Evolutionary conservation across 2,797 vertebrate species (phyloP).

Genomic region (Pseudotriccus pelzelni): DNA sequence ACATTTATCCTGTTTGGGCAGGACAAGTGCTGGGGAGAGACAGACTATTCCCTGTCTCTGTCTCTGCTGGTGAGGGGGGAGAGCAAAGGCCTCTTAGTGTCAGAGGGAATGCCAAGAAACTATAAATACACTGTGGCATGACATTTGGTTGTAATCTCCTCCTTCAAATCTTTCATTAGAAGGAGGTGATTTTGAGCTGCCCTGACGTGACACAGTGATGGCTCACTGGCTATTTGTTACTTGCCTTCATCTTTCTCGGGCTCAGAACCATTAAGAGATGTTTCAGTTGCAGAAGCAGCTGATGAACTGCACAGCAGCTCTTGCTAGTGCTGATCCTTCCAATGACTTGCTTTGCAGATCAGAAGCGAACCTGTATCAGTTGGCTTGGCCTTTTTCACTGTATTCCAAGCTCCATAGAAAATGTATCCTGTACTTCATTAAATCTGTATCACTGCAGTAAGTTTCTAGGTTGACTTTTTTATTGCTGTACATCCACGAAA

Average conservation of each 20-base stretch:
- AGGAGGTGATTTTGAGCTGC: conserved; percentile 53
- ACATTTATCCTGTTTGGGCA: background rate
- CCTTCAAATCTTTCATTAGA: background rate
- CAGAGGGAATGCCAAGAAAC: background rate
- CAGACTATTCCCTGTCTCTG: background rate
- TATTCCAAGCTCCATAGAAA: background rate
- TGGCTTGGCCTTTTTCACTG: background rate
- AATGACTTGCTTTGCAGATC: background rate
- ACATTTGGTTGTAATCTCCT: conserved; percentile 12
- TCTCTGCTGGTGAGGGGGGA: background rate
- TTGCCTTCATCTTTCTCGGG: background rate
- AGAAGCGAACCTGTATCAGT: background rate
- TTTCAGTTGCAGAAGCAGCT: background rate
- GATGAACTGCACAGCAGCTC: background rate
- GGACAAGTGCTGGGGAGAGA: background rate
- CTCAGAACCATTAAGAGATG: background rate
- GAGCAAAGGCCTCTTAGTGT: background rate
- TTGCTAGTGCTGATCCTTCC: background rate
- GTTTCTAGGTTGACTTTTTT: background rate
- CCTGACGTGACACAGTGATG: background rate
- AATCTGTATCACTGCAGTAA: background rate
- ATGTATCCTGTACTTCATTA: background rate
- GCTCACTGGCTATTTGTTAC: background rate
- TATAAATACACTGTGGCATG: conserved; percentile 3
- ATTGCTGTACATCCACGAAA: background rate